These are phyloP conservation scores for Bothrops jararaca DNA, from an alignment of 2,113 vertebrate species.

Conservation along the genomic window DNA sequence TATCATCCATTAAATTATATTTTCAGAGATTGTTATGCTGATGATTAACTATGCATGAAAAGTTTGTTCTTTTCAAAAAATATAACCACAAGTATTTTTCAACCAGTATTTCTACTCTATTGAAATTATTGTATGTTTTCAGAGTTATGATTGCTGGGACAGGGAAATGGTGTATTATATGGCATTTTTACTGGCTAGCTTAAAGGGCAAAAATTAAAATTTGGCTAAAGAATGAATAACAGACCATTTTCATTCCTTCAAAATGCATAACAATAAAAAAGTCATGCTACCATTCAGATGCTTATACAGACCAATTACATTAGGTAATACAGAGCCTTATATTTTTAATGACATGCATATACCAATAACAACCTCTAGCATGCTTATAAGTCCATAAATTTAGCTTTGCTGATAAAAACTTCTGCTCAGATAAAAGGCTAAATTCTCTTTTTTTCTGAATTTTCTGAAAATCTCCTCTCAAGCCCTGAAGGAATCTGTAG, in stretches of 20 bases:
- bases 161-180: rapidly evolving
- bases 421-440: not conserved
- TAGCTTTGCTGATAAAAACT: not conserved
- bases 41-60: not conserved
- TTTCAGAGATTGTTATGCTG: not conserved
- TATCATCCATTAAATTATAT: not conserved
- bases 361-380: not conserved
- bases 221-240: not conserved
- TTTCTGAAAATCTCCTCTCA: not conserved
- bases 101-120: not conserved
- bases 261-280: not conserved
- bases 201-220: conserved; percentile 34
- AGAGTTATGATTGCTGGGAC: not conserved
- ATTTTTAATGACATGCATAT: not conserved
- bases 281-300: not conserved
- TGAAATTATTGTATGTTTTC: not conserved
- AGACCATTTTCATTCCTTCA: not conserved
- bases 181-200: conserved; percentile 20
- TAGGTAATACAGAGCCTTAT: not conserved
- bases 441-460: not conserved
- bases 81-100: not conserved
- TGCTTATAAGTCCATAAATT: not conserved
- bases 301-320: not conserved
- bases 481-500: not conserved
- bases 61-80: not conserved